phyloP scores from a whole-genome alignment of 1,140 invertebrate genomes.

The Archivesica marissinica region DNA sequence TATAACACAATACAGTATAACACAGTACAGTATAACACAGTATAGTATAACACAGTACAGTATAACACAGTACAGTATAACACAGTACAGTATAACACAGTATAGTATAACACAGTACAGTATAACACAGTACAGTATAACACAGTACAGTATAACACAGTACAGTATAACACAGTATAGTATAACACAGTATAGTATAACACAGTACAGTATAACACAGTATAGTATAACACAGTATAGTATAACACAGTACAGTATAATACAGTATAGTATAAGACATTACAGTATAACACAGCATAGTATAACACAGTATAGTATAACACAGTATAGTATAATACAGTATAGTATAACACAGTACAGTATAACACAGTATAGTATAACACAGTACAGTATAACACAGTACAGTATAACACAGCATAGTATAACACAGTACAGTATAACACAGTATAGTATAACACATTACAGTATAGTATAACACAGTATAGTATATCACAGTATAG shows the following conservation, averaged over 20 bases:
- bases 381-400: too few relatives aligned
- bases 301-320: background rate
- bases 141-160: background rate
- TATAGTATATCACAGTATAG: too few relatives aligned
- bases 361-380: too few relatives aligned
- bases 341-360: background rate
- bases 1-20: constrained; percentile 20
- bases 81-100: background rate
- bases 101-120: background rate
- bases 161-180: background rate
- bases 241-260: background rate
- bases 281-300: too few relatives aligned
- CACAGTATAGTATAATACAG: background rate
- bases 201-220: background rate
- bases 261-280: background rate
- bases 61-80: background rate
- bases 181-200: background rate
- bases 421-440: too few relatives aligned
- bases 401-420: too few relatives aligned
- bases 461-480: too few relatives aligned
- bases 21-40: background rate
- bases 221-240: background rate
- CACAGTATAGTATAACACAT: too few relatives aligned
- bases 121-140: background rate
- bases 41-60: background rate